These are phyloP conservation scores for Erythrolamprus reginae DNA, from an alignment of 2,113 vertebrate species.

Conservation along the genomic window DNA sequence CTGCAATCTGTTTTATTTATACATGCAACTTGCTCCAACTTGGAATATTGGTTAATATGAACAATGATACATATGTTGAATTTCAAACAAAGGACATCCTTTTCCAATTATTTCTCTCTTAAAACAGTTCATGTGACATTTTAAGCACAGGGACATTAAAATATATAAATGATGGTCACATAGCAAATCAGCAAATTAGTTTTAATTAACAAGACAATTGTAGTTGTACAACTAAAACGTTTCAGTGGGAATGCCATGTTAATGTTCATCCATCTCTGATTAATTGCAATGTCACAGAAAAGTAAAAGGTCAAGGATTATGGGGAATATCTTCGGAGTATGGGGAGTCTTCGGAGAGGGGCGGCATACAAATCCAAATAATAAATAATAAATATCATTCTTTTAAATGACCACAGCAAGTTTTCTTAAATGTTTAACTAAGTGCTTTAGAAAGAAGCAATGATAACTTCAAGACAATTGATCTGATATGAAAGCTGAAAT, in stretches of 20 bases:
- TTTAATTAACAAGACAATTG: background rate
- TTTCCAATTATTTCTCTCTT: background rate
- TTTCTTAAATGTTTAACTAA: background rate
- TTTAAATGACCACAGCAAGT: background rate
- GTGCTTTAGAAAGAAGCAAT: background rate
- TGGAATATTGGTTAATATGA: background rate
- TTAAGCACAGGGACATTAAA: background rate
- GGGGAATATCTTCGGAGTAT: no score
- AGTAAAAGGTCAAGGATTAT: background rate
- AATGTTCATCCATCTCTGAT: background rate
- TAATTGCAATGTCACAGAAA: constrained; percentile 3
- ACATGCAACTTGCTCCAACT: background rate
- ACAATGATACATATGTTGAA: background rate
- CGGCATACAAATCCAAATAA: no score
- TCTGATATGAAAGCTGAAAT: background rate
- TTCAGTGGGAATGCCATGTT: background rate
- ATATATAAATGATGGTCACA: background rate
- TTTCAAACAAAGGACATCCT: background rate
- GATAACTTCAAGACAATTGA: background rate
- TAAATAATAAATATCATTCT: no score
- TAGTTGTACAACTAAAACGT: background rate
- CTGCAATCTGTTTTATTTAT: background rate
- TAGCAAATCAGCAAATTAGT: background rate
- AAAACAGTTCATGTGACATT: background rate
- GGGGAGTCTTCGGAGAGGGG: no score